Percentiles rank a stretch among this genome's conserved stretches.
Evolutionary conservation across 1,140 invertebrate genomes (phyloP).

Genomic region (Parapsyche elsis): DNA sequence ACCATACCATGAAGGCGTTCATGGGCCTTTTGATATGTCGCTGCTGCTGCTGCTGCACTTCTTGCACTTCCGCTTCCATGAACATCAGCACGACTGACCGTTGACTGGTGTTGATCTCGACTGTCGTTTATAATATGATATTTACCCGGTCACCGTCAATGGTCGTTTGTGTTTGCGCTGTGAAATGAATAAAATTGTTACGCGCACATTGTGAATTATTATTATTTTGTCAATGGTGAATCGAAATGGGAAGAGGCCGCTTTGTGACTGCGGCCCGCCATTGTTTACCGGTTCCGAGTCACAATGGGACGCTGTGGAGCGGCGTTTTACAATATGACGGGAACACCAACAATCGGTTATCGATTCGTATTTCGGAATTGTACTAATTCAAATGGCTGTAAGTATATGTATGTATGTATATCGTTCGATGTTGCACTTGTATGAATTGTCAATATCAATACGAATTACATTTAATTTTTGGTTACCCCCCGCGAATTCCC

Average conservation of each 20-base stretch:
- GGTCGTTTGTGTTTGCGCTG: slow-evolving; percentile 49
- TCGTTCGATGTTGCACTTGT: no score
- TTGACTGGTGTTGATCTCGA: slow-evolving; percentile 29
- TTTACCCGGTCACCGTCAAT: slow-evolving; percentile 48
- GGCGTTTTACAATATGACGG: neutral
- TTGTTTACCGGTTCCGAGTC: slow-evolving; percentile 46
- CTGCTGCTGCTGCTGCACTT: slow-evolving; percentile 10
- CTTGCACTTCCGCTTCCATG: neutral
- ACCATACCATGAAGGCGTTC: slow-evolving; percentile 81
- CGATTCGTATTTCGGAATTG: neutral
- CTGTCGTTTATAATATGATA: slow-evolving; percentile 53
- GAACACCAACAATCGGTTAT: slow-evolving; percentile 29
- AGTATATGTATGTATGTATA: neutral
- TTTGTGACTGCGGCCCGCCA: slow-evolving; percentile 35
- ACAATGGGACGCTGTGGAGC: slow-evolving; percentile 4
- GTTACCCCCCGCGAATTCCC: no score
- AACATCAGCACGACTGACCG: slow-evolving; percentile 27
- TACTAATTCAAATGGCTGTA: neutral
- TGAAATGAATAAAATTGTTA: slow-evolving; percentile 54
- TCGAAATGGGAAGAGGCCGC: slow-evolving; percentile 49
- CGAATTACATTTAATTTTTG: no score
- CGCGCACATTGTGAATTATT: slow-evolving; percentile 50
- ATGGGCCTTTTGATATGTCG: slow-evolving; percentile 75
- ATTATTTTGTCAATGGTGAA: slow-evolving; percentile 48
- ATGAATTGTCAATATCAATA: no score